phyloP scores from a whole-genome alignment of 2,888 invertebrate genomes.

The Amphiduros pacificus region DNA sequence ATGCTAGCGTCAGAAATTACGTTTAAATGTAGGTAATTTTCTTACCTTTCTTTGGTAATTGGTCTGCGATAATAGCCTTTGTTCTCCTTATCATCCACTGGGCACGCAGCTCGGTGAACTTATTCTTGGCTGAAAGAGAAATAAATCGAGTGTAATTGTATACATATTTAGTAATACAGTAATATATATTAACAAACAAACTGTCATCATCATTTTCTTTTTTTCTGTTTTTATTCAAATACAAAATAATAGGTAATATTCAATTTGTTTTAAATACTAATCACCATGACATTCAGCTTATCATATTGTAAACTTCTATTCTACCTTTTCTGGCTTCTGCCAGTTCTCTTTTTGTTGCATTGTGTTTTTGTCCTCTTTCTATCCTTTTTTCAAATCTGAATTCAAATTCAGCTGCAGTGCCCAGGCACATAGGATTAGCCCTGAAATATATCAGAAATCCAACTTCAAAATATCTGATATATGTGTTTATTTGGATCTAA shows the following conservation, averaged over 20 bases:
- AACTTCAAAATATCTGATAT: too few relatives aligned
- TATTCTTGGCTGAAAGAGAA: conserved; percentile 42
- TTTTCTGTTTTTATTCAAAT: too few relatives aligned
- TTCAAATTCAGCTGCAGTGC: conserved; percentile 37
- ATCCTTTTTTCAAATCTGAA: conserved; percentile 41
- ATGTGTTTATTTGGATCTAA: too few relatives aligned
- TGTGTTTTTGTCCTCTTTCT: conserved; percentile 47
- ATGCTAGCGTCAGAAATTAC: not conserved
- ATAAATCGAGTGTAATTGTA: not conserved
- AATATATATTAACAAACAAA: too few relatives aligned
- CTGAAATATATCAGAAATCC: conserved; percentile 30
- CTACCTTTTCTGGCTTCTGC: conserved; percentile 51
- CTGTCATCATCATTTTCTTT: too few relatives aligned
- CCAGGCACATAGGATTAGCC: conserved; percentile 50
- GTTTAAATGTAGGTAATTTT: not conserved
- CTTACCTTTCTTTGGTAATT: conserved; percentile 51
- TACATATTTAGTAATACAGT: not conserved
- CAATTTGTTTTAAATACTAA: too few relatives aligned
- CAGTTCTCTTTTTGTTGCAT: conserved; percentile 52
- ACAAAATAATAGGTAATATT: too few relatives aligned
- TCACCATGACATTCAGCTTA: too few relatives aligned
- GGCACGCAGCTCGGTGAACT: conserved; percentile 40
- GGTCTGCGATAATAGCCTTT: conserved; percentile 48
- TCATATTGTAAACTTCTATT: too few relatives aligned
- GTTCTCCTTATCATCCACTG: conserved; percentile 51